Evolutionary conservation across 2,888 invertebrate genomes (phyloP).

Genomic region (Tenodera sinensis): DNA sequence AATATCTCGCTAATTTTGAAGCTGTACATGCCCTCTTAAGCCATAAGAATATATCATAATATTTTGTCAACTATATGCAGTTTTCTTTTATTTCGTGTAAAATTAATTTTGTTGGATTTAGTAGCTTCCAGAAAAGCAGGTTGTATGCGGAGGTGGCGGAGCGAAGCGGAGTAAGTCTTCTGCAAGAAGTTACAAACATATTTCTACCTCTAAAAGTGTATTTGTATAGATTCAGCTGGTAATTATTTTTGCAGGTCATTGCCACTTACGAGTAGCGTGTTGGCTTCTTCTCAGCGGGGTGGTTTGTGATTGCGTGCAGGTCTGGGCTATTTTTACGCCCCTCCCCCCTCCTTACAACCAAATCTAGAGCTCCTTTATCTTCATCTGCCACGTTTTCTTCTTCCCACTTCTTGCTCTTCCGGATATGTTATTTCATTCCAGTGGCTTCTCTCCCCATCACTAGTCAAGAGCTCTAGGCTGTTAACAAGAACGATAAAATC

Average conservation of each 20-base stretch:
- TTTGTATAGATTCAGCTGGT: not conserved
- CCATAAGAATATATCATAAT: no score
- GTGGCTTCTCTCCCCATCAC: not conserved
- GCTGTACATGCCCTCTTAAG: no score
- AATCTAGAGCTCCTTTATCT: not conserved
- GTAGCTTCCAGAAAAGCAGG: no score
- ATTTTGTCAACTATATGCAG: no score
- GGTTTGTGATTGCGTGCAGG: not conserved
- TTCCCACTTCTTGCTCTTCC: not conserved
- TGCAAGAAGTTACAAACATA: no score
- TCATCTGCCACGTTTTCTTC: not conserved
- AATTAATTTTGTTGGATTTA: no score
- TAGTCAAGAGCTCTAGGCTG: not conserved
- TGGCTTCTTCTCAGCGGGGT: not conserved
- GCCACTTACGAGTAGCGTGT: not conserved
- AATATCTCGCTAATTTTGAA: no score
- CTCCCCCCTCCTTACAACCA: not conserved
- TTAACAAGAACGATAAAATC: not conserved
- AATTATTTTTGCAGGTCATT: no score
- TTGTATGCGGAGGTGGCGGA: no score
- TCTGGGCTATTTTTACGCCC: not conserved
- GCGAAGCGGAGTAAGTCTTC: no score
- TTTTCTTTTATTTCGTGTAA: no score
- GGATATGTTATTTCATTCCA: not conserved
- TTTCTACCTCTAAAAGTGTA: not conserved